phyloP scores from a whole-genome alignment of 1,140 invertebrate species.

The Drosophila bocqueti region DNA sequence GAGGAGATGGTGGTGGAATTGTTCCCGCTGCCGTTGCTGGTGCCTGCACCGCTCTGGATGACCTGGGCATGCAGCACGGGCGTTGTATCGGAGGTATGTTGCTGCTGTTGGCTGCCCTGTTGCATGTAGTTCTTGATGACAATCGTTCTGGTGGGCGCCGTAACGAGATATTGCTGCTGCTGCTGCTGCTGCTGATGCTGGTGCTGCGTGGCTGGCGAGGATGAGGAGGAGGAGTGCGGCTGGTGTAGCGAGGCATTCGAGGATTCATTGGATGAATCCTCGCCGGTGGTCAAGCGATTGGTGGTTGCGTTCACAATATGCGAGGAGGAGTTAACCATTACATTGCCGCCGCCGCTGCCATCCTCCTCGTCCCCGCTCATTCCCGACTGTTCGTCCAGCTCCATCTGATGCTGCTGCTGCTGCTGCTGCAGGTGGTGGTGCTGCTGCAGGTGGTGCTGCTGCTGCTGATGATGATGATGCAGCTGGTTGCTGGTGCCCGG shows the following conservation, averaged over 20 bases:
- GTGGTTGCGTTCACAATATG: constrained; percentile 61
- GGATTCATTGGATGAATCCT: constrained; percentile 79
- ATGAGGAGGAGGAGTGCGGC: constrained; percentile 64
- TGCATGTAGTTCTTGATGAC: constrained; percentile 81
- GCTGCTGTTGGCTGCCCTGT: constrained; percentile 54
- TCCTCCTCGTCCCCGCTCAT: constrained; percentile 69
- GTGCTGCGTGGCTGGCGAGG: constrained; percentile 52
- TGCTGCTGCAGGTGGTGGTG: constrained; percentile 22
- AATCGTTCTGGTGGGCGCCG: constrained; percentile 75
- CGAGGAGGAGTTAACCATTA: constrained; percentile 47
- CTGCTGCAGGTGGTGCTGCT: constrained; percentile 13
- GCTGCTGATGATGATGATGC: constrained; percentile 39
- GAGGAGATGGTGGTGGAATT: constrained; percentile 1
- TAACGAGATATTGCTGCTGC: constrained; percentile 68
- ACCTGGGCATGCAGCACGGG: constrained; percentile 79
- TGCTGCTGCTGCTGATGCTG: constrained; percentile 43
- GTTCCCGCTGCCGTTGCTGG: constrained; percentile 60
- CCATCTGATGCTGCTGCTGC: constrained; percentile 66
- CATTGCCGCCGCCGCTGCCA: constrained; percentile 7
- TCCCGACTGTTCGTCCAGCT: constrained; percentile 74
- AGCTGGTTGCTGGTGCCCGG: constrained; percentile 61
- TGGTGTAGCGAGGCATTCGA: constrained; percentile 82
- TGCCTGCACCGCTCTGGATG: constrained; percentile 80
- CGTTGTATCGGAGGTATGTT: constrained; percentile 50
- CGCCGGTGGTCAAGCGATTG: constrained; percentile 76